Conservation (phyloP, 1,140 invertebrate species). For the Trachymyrmex cornetzi region DNA sequence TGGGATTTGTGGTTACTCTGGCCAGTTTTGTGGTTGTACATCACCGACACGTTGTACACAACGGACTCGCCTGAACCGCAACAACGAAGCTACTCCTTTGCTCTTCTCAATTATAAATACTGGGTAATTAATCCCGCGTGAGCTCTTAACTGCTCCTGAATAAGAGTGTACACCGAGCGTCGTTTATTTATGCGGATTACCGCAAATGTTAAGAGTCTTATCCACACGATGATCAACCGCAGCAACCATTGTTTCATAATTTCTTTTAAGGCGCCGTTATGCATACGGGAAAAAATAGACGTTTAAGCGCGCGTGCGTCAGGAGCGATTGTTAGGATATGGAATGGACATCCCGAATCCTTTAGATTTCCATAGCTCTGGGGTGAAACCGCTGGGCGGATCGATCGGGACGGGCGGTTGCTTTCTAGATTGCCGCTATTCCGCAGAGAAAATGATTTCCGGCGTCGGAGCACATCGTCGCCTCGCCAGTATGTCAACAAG, state of each 20-base stretch:
- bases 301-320: not conserved
- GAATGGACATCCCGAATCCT: constrained; percentile 60
- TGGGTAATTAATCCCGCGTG: constrained; percentile 45
- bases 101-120: constrained; percentile 47
- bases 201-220: not conserved
- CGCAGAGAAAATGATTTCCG: constrained; percentile 66
- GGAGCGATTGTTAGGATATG: constrained; percentile 41
- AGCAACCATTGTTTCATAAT: not conserved
- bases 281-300: not conserved
- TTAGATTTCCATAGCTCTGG: not conserved
- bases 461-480: not conserved
- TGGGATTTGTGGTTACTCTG: constrained; percentile 72
- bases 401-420: constrained; percentile 56
- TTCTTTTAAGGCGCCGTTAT: not conserved
- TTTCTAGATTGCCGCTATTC: constrained; percentile 53
- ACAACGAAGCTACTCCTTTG: constrained; percentile 26
- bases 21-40: constrained; percentile 64
- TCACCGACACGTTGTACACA: constrained; percentile 57
- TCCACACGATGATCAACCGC: too few relatives aligned
- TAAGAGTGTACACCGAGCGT: not conserved
- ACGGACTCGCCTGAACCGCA: constrained; percentile 44
- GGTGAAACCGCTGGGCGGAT: constrained; percentile 36
- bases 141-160: not conserved
- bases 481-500: constrained; percentile 18
- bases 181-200: not conserved